Base-by-base conservation (phyloP, 1,140 invertebrate genomes). In the Trichomalopsis sarcophagae region DNA sequence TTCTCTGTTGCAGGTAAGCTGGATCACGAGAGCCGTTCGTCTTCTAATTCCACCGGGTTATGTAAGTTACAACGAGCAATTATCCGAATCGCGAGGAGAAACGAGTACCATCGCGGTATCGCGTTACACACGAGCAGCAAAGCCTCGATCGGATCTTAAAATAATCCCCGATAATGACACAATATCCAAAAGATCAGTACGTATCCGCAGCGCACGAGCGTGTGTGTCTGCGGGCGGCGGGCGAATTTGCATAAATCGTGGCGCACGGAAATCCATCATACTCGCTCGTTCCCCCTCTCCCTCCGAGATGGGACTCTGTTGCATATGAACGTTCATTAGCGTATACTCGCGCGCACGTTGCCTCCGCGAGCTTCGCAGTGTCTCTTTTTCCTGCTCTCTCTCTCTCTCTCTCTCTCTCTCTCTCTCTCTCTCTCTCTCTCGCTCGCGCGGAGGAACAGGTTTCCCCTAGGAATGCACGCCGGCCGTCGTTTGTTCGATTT, bases 401-500 rank as follows among this genome's bases (percentile, higher is more conserved):
- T 44, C 66, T 44, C 33, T n/a, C 13, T 62, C 27, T 79, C 30
- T 66, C 17, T 21, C 30, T 84, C 77, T 86, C 84, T 87, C 87
- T 88, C 87, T 55, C 68, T 79, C 30, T 66, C 17, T 21, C 30
- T 84, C 77, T 86, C 84, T 87, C 87, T 88, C 87, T 55, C 68
- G 82, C 11, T n/a, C 40, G 55, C 84, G 66, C 2, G 44, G 69
- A 90, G 50, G 75, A 91, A 89, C 90, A 89, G 90, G 90, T 91
- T 90, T 91, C 80, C 89, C 87, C 87, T 89, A 91, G 89, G 90
- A 91, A 90, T 90, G 84, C 84, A 62, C 79, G 68, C 11, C 2
- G n/a, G 85, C 84, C 81, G 86, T 88, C 87, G 86, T 87, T 90
- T 85, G 79, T 85, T 86, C 88, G 87, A 91, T 90, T 91, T 89